Evolutionary conservation across 2,888 invertebrate species (phyloP), one percentile per base, ranked within the genome.

Genomic region (Chrysina gloriosa): DNA sequence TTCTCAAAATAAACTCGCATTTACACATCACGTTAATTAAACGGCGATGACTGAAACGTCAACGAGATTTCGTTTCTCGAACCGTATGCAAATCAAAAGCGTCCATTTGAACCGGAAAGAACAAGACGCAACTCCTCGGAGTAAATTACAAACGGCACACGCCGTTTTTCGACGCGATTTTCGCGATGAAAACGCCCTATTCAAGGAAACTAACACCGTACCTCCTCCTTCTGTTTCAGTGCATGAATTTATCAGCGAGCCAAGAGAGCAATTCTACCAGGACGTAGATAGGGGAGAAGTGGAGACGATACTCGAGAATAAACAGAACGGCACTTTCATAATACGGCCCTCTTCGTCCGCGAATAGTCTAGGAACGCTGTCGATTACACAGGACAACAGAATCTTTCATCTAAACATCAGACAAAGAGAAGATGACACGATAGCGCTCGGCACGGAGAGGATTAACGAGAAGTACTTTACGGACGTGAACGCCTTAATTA

Each of bases 361-460:
- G 34, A 54, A 65, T 29, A 58, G 61, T 31, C 48, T 66, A 11
- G 88, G 87, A 75, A 88, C 87, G 0, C 77, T 89, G 34, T 86
- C 86, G 25, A 84, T 89, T 7, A 80, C 86, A 0, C 88, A 88
- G 73, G 79, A 85, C 31, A 80, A 79, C 54, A 82, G 83, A 50
- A 85, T 88, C 21, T 88, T 86, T 79, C 88, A 89, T 77, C 84
- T 89, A 19, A 86, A 86, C 27, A 84, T 88, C n/a, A 82, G 86
- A 6, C 73, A 78, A 68, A 82, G 87, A 4, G 77, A 83, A 0
- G 88, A 88, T 77, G 85, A 85, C 14, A 81, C 85, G 0, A 81
- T 88, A 11, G 86, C 88, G 0, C 82, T 88, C 47, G 89, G 89
- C 61, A 86, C 81, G 72, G 84, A 86, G 56, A 85, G 88, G 65